phyloP scores from a whole-genome alignment of 2,113 vertebrate species.

The Parus major region DNA sequence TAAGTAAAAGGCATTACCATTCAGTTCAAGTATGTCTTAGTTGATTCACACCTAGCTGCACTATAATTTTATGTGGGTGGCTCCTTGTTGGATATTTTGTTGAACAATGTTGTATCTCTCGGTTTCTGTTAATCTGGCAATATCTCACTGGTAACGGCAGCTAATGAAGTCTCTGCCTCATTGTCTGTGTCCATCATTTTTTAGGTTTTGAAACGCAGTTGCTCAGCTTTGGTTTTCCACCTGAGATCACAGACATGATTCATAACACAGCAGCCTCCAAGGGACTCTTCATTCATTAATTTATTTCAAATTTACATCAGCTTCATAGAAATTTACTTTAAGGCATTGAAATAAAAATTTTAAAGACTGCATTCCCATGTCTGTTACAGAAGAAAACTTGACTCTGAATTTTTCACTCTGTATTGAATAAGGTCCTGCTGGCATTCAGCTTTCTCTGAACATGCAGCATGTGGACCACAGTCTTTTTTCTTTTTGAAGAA shows the following conservation, averaged over 20 bases:
- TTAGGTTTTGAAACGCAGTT: not conserved
- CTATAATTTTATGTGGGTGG: conserved; percentile 36
- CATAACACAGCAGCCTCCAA: rapidly evolving
- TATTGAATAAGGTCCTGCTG: not conserved
- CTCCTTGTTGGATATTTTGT: not conserved
- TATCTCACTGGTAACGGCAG: not conserved
- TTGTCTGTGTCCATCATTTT: not conserved
- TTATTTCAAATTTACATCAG: not conserved
- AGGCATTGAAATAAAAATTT: not conserved
- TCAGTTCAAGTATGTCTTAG: conserved; percentile 25
- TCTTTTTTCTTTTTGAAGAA: not conserved
- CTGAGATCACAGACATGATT: not conserved
- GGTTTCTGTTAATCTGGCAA: not conserved
- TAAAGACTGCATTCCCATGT: not conserved
- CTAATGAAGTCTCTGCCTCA: not conserved
- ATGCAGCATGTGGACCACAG: too few relatives aligned
- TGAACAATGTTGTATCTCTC: not conserved
- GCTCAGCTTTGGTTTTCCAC: not conserved
- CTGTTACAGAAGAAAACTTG: not conserved
- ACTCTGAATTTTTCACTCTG: not conserved
- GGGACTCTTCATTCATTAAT: not conserved
- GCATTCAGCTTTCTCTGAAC: not conserved
- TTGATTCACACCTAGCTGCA: conserved; percentile 27
- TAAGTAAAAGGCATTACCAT: not conserved
- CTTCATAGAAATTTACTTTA: not conserved